Evolutionary conservation across 2,113 vertebrate species (phyloP).

Genomic region (Nibea albiflora): DNA sequence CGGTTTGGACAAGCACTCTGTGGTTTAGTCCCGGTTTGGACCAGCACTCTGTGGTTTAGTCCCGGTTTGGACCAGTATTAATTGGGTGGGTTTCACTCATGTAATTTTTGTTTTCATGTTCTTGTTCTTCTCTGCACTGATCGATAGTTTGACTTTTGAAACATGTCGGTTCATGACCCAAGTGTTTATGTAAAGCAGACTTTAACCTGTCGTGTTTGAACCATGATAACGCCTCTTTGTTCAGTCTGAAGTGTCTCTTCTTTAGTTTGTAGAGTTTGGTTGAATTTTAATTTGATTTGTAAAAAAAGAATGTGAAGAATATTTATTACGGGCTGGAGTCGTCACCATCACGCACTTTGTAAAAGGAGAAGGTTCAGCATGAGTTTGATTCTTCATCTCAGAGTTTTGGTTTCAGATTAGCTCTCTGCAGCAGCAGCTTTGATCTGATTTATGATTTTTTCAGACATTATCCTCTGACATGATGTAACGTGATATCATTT

Average conservation of each 20-base stretch:
- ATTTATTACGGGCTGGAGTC: too few species aligned
- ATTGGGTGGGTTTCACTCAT: too few species aligned
- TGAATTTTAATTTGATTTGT: not conserved
- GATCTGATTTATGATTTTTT: conserved; percentile 12
- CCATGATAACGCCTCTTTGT: not conserved
- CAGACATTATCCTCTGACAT: not conserved
- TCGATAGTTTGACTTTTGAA: not conserved
- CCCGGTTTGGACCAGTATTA: too few species aligned
- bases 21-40: not conserved
- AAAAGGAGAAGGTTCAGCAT: too few species aligned
- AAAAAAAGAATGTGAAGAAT: too few species aligned
- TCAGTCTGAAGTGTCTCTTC: not conserved
- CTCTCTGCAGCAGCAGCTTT: not conserved
- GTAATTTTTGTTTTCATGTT: too few species aligned
- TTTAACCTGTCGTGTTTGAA: conserved; percentile 28
- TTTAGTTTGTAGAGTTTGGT: not conserved
- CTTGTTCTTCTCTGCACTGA: not conserved
- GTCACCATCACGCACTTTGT: too few species aligned
- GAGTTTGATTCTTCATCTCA: not conserved
- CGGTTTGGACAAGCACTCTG: too few species aligned
- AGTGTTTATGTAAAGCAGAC: conserved; percentile 15
- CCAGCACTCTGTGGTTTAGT: not conserved
- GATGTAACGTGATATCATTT: conserved; percentile 21
- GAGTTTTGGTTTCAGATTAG: not conserved
- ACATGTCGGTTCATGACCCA: not conserved